Evolutionary conservation across 2,888 invertebrate genomes (phyloP), one percentile per base, ranked within the genome.

Genomic region (Leptopilina drosophilae): DNA sequence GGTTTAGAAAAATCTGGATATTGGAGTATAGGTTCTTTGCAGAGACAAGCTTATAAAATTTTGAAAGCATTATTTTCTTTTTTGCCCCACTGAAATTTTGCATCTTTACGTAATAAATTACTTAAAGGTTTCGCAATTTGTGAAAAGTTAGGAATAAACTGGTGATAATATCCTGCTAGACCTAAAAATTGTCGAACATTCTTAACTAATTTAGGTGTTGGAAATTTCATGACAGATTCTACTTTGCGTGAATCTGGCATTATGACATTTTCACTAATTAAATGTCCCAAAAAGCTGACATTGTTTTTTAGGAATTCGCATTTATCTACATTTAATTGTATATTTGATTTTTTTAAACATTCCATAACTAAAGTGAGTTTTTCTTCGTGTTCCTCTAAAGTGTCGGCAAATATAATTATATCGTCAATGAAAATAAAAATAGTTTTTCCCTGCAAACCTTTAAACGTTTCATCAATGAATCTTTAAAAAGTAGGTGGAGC

Each of bases 61-160:
- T 78, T 33, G n/a, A 78, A 78, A 6, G 75, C 15, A 4, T 75
- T 33, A n/a, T 76, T 66, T 5, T 56, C 15, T 56, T 66, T 56
- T 15, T 65, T 8, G 26, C 9, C 9, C 79, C 80, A 80, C 14
- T 42, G 49, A 9, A 77, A 80, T 11, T 62, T 14, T 40, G 14
- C 73, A 0, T 77, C 64, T 20, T 80, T 75, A 59, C 78, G 59
- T 12, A 78, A 11, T 7, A 78, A 14, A 4, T 65, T 56, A 1
- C 78, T 80, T 0, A 81, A 7, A 2, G 80, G 79, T 76, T 76
- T 75, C 3, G 78, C 78, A 6, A 81, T 78, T 6, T 77, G 53
- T 8, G 78, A 42, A 20, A 79, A 79, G 2, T 78, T 33, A 64
- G 79, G 67, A 1, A 78, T 78, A 14, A 78, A 78, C 2, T 64